A percentile compares a stretch with the other conserved stretches of the same genome.
These are phyloP conservation scores for Brachypodius melanocephalos DNA, from an alignment of 2,113 vertebrate species.

Conservation along the genomic window DNA sequence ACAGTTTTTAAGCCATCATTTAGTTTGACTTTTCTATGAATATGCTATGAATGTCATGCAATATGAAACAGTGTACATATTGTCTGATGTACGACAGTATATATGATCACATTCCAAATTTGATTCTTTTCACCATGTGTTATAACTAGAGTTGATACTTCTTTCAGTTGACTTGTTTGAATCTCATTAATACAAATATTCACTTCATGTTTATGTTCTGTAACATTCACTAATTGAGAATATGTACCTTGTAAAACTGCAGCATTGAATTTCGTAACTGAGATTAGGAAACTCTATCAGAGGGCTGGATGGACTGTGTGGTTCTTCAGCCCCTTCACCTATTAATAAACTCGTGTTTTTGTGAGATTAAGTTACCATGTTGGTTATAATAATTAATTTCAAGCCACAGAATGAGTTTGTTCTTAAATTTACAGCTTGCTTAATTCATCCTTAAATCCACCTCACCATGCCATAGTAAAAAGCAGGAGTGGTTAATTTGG, in stretches of 20 bases:
- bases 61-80: constrained; percentile 53
- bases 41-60: constrained; percentile 63
- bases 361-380: constrained; percentile 73
- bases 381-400: constrained; percentile 71
- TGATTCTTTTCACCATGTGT: constrained; percentile 54
- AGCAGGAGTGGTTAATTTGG: not conserved
- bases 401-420: constrained; percentile 53
- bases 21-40: constrained; percentile 61
- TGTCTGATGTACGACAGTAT: constrained; percentile 59
- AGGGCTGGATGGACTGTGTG: constrained; percentile 38
- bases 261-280: constrained; percentile 52
- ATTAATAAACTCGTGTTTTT: constrained; percentile 67
- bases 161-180: constrained; percentile 59
- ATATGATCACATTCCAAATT: constrained; percentile 60
- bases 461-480: not conserved
- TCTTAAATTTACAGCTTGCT: constrained; percentile 50
- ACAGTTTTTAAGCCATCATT: constrained; percentile 47
- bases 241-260: constrained; percentile 66
- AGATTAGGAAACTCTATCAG: constrained; percentile 59
- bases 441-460: constrained; percentile 49
- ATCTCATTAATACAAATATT: constrained; percentile 63
- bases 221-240: constrained; percentile 61
- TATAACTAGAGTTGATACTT: constrained; percentile 36
- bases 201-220: constrained; percentile 65
- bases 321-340: constrained; percentile 61